These are phyloP conservation scores for Phengaris alcon DNA, from an alignment of 2,888 invertebrate genomes.

Conservation along the genomic window DNA sequence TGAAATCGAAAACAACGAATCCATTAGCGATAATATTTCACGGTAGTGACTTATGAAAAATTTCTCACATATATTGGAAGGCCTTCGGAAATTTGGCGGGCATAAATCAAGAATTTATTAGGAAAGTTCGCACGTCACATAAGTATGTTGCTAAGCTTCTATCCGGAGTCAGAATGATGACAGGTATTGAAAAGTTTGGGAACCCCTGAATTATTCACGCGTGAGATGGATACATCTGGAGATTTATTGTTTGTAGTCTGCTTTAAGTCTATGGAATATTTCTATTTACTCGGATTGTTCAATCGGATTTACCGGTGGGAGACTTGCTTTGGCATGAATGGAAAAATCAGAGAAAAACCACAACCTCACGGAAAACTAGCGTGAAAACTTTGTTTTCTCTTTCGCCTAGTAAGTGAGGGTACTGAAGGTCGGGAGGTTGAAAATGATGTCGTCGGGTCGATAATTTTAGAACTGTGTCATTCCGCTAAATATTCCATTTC, in stretches of 20 bases:
- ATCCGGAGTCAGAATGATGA: slow-evolving; percentile 17
- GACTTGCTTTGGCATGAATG: too few species aligned
- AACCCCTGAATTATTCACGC: slow-evolving; percentile 9
- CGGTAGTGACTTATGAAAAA: slow-evolving; percentile 7
- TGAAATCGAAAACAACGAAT: neutral
- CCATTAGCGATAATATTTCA: slow-evolving; percentile 15
- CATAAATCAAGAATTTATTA: slow-evolving; percentile 25
- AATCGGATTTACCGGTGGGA: too few species aligned
- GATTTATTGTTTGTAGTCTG: neutral
- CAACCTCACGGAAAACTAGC: too few species aligned
- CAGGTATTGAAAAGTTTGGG: slow-evolving; percentile 21
- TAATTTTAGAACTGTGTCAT: too few species aligned
- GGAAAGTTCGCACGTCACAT: slow-evolving; percentile 22
- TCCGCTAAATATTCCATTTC: too few species aligned
- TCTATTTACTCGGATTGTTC: neutral
- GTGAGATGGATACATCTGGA: neutral
- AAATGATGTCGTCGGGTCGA: too few species aligned
- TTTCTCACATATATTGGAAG: slow-evolving; percentile 1
- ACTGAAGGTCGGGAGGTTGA: too few species aligned
- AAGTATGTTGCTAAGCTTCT: slow-evolving; percentile 27
- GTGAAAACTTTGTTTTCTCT: too few species aligned
- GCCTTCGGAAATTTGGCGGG: neutral
- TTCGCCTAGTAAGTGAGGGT: too few species aligned
- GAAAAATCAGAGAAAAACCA: too few species aligned
- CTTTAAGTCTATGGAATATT: neutral